phyloP scores from a whole-genome alignment of 2,113 vertebrate genomes.

The Mesocricetus auratus region DNA sequence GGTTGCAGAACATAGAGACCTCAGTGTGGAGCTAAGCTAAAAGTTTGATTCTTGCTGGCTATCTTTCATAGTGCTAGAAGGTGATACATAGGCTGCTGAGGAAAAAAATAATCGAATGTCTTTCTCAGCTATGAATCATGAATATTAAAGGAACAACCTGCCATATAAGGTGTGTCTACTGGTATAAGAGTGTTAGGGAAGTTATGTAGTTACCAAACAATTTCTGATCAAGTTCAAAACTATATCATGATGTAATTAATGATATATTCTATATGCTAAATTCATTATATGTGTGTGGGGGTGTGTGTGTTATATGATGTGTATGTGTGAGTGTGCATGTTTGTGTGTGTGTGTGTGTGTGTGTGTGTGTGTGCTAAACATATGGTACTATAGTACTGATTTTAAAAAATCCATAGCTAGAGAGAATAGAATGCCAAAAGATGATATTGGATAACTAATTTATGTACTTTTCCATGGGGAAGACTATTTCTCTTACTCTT shows the following conservation, averaged over 20 bases:
- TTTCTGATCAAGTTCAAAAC: background rate
- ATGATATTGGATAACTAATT: background rate
- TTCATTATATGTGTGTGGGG: background rate
- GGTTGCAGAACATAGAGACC: background rate
- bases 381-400: background rate
- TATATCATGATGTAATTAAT: background rate
- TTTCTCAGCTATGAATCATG: background rate
- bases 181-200: background rate
- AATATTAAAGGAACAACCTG: background rate
- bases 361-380: background rate
- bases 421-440: background rate
- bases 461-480: background rate
- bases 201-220: background rate
- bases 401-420: background rate
- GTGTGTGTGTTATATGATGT: too few relatives aligned
- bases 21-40: background rate
- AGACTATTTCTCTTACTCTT: background rate
- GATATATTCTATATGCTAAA: background rate
- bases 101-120: background rate
- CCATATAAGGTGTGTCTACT: background rate
- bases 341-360: too few relatives aligned
- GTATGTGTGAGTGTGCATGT: too few relatives aligned
- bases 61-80: background rate
- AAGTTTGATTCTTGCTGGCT: background rate
- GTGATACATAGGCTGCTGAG: background rate